Percentiles rank a stretch among this genome's conserved stretches.
Conservation (phyloP, 2,888 invertebrate genomes). For the Salpingus planirostris region DNA sequence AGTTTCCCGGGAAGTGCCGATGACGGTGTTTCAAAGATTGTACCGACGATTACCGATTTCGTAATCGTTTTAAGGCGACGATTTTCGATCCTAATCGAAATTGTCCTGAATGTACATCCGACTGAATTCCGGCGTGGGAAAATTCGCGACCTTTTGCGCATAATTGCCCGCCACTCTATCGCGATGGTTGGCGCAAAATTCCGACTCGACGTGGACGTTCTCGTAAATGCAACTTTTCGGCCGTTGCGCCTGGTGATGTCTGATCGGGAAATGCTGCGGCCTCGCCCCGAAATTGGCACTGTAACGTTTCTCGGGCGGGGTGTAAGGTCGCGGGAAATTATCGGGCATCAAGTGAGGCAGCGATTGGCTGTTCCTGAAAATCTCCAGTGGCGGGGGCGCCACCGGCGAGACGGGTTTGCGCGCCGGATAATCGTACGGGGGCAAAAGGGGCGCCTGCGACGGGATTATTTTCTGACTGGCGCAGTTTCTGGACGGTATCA, state of each 20-base stretch:
- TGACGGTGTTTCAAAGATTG: too few species aligned
- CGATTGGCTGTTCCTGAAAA: slow-evolving; percentile 29
- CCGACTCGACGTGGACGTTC: slow-evolving; percentile 30
- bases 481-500: slow-evolving; percentile 38
- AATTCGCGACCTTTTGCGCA: slow-evolving; percentile 31
- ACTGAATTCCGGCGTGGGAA: slow-evolving; percentile 39
- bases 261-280: slow-evolving; percentile 3
- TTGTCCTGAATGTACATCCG: slow-evolving; percentile 38
- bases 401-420: slow-evolving; percentile 6
- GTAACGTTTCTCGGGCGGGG: slow-evolving; percentile 37
- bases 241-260: slow-evolving; percentile 18
- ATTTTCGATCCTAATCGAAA: slow-evolving; percentile 21
- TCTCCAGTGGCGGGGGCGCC: slow-evolving; percentile 15
- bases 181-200: slow-evolving; percentile 23
- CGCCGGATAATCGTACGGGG: slow-evolving; percentile 22
- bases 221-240: slow-evolving; percentile 38
- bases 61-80: too few species aligned
- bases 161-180: slow-evolving; percentile 17
- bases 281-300: slow-evolving; percentile 31
- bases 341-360: slow-evolving; percentile 26
- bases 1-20: too few species aligned
- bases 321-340: slow-evolving; percentile 25
- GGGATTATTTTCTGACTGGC: slow-evolving; percentile 36
- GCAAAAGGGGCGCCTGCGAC: slow-evolving; percentile 24
- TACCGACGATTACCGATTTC: too few species aligned